Evolutionary conservation across 1,140 invertebrate species (phyloP).

Genomic region (Bombus difficillimus): DNA sequence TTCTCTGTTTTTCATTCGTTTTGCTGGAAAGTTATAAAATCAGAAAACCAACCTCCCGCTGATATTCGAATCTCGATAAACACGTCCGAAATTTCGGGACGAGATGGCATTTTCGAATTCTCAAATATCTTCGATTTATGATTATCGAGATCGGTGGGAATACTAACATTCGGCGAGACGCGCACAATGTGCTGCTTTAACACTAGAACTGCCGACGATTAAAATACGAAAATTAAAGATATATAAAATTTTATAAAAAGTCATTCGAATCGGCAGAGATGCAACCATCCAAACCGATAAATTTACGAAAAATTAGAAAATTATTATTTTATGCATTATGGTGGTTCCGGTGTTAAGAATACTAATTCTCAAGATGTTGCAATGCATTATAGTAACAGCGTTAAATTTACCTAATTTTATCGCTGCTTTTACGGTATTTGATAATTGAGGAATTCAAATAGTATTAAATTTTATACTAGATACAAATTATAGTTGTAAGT

Average conservation of each 20-base stretch:
- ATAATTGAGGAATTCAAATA: background rate
- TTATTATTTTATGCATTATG: background rate
- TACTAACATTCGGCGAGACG: too few relatives aligned
- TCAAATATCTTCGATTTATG: background rate
- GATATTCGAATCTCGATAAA: background rate
- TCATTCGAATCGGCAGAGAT: too few relatives aligned
- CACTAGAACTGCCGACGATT: too few relatives aligned
- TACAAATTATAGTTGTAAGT: background rate
- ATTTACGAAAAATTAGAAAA: background rate
- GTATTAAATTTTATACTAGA: background rate
- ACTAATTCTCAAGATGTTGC: background rate
- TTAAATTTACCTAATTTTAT: conserved; percentile 25
- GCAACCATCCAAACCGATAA: background rate
- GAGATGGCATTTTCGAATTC: background rate
- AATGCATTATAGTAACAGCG: background rate
- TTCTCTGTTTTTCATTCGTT: background rate
- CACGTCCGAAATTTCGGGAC: background rate
- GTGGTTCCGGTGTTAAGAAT: background rate
- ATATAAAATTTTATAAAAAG: too few relatives aligned
- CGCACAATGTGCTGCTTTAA: background rate
- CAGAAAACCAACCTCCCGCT: too few relatives aligned
- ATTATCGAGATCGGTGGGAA: background rate
- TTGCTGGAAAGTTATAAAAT: background rate
- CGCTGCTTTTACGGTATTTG: background rate
- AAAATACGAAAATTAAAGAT: too few relatives aligned